Conservation (phyloP, 2,113 vertebrate species). For the Phylloscopus trochilus region DNA sequence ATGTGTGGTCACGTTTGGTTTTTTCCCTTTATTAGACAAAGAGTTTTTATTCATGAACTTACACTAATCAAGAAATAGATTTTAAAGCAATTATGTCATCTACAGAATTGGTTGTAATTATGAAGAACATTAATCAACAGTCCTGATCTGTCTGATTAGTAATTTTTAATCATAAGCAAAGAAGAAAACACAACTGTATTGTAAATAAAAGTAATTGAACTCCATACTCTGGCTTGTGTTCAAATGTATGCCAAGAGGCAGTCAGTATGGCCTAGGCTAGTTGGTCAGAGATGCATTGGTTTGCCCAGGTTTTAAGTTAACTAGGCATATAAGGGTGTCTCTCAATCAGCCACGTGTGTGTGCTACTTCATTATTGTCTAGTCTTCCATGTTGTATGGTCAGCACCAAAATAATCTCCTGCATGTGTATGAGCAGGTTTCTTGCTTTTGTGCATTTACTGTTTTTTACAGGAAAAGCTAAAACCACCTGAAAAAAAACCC, state of each 20-base stretch:
- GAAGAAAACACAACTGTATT: neutral
- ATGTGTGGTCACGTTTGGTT: accelerated
- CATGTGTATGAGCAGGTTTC: neutral
- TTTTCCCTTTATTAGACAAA: neutral
- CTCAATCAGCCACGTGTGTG: neutral
- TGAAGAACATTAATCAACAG: slow-evolving; percentile 29
- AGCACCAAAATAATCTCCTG: neutral
- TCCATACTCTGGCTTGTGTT: neutral
- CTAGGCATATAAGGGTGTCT: neutral
- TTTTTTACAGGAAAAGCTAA: neutral
- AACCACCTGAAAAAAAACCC: neutral
- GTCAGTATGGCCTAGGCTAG: neutral
- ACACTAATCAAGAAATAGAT: slow-evolving; percentile 7
- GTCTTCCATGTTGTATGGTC: neutral
- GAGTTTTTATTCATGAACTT: neutral
- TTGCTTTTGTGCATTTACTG: neutral
- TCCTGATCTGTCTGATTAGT: slow-evolving; percentile 18
- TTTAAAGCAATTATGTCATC: slow-evolving; percentile 26
- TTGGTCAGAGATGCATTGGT: neutral
- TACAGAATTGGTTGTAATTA: slow-evolving; percentile 19
- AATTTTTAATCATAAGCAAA: slow-evolving; percentile 12
- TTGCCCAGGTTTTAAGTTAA: neutral
- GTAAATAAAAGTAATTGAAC: slow-evolving; percentile 13
- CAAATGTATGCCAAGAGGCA: neutral
- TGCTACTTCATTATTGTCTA: neutral